Percentiles rank a stretch among this genome's conserved stretches.
Conservation (phyloP, 1,140 invertebrate species). For the Rhizoglyphus robini region DNA sequence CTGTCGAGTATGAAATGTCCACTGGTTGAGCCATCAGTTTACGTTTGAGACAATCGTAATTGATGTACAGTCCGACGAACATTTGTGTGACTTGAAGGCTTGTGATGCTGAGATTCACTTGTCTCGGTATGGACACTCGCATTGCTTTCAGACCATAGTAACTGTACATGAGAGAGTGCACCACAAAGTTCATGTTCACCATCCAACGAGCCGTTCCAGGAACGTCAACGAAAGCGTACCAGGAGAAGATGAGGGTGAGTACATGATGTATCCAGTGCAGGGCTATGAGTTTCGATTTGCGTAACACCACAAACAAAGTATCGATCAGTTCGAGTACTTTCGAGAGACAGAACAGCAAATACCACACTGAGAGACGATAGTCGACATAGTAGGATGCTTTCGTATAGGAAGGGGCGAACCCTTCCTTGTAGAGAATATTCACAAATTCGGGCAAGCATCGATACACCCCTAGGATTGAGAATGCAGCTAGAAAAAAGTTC, state of each 20-base stretch:
- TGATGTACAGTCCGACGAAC: slow-evolving; percentile 51
- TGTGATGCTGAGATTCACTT: slow-evolving; percentile 39
- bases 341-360: slow-evolving; percentile 85
- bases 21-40: slow-evolving; percentile 1
- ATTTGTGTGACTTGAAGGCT: slow-evolving; percentile 41
- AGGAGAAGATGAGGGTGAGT: slow-evolving; percentile 52
- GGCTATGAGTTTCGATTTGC: slow-evolving; percentile 92
- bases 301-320: slow-evolving; percentile 87
- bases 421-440: slow-evolving; percentile 7
- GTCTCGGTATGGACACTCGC: slow-evolving; percentile 36
- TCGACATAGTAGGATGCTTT: slow-evolving; percentile 16
- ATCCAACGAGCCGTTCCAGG: slow-evolving; percentile 57
- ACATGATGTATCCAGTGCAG: slow-evolving; percentile 74
- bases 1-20: neutral
- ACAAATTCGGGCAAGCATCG: slow-evolving; percentile 21
- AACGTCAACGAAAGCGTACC: slow-evolving; percentile 51
- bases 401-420: slow-evolving; percentile 5
- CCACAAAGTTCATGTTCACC: slow-evolving; percentile 94
- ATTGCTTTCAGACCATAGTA: slow-evolving; percentile 42
- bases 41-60: slow-evolving; percentile 37
- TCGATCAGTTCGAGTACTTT: slow-evolving; percentile 85
- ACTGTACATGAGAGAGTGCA: slow-evolving; percentile 55
- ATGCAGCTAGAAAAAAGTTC: slow-evolving; percentile 13
- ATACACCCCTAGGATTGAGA: slow-evolving; percentile 8
- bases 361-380: slow-evolving; percentile 51